A percentile compares a stretch with the other conserved stretches of the same genome.
Evolutionary conservation across 2,888 invertebrate genomes (phyloP).

Genomic region (Dromius quadrimaculatus): DNA sequence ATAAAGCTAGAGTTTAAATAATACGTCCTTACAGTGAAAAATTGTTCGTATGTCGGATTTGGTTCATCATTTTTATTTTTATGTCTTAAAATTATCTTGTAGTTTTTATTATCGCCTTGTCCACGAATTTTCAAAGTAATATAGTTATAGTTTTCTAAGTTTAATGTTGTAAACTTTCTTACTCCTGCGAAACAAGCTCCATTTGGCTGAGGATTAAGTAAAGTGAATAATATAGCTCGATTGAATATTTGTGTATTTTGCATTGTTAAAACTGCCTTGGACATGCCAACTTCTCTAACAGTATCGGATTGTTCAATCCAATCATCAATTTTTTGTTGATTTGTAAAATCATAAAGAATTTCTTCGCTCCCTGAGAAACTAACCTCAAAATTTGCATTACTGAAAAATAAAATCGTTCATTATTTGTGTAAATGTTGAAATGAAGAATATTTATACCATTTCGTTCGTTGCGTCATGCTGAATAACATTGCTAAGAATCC

Average conservation of each 20-base stretch:
- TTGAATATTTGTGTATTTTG: constrained; percentile 73
- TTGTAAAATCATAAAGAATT: constrained; percentile 73
- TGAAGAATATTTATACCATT: constrained; percentile 32
- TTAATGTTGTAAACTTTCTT: constrained; percentile 67
- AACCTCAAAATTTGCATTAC: constrained; percentile 23
- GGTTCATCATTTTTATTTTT: constrained; percentile 71
- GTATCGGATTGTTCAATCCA: constrained; percentile 77
- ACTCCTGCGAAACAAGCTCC: constrained; percentile 78
- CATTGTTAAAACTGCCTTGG: constrained; percentile 72
- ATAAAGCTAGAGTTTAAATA: constrained; percentile 57
- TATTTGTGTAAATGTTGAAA: no score
- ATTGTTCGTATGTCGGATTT: constrained; percentile 73
- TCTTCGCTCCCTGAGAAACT: constrained; percentile 52
- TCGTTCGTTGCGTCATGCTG: not conserved
- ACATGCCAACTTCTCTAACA: constrained; percentile 75
- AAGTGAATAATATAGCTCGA: constrained; percentile 74
- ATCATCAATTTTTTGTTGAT: constrained; percentile 65
- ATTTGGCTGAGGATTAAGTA: constrained; percentile 76
- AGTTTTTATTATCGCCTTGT: constrained; percentile 72
- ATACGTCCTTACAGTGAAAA: constrained; percentile 64
- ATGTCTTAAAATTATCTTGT: constrained; percentile 74
- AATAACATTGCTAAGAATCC: not conserved
- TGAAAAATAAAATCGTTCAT: not conserved
- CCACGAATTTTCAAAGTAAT: constrained; percentile 71
- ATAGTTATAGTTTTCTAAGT: constrained; percentile 68